Base-by-base conservation (phyloP, 2,888 invertebrate species). In the Drosophila falleni region DNA sequence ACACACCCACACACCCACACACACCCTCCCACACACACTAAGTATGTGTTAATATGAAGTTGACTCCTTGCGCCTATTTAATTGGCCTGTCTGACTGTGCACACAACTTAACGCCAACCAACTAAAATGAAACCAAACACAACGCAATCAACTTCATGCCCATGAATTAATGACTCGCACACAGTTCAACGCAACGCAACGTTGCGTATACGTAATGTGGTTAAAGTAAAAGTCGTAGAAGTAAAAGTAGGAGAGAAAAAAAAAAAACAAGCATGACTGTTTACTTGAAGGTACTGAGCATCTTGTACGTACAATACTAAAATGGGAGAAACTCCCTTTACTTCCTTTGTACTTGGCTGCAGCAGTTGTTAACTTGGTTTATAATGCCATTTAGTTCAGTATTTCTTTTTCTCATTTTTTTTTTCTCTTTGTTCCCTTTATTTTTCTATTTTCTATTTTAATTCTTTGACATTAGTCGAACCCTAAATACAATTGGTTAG, bases 41-140 rank as follows among this genome's bases (percentile, higher is more conserved):
- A 81, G 87, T 81, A 81, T 89, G 87, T 86, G 89, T 80, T 86
- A 86, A 86, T 86, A 81, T 86, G 72, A 66, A 85, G 80, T 86
- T 87, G 88, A 89, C 84, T 89, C 76, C 75, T 80, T 71, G 69
- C 74, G 76, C 75, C 80, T 78, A 71, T 85, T 74, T 85, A 86
- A 86, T 86, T 89, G 88, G 87, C 89, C 74, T 73, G 74, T 62
- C 87, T 74, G 66, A 65, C 68, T 47, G 55, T 63, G 65, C 56
- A 69, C 50, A 61, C 42, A 70, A 69, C 10, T 65, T 41, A 56
- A 35, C 55, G 59, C 41, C 50, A 60, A 29, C 23, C 31, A 46
- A 61, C 50, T 61, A 64, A 77, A 71, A 76, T 56, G 53, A 70
- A 71, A 58, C 69, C 63, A 68, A 74, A 74, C 78, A 71, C 62